Percentiles rank a stretch among this genome's conserved stretches.
phyloP scores from a whole-genome alignment of 1,140 invertebrate genomes.

The Gryllus bimaculatus region DNA sequence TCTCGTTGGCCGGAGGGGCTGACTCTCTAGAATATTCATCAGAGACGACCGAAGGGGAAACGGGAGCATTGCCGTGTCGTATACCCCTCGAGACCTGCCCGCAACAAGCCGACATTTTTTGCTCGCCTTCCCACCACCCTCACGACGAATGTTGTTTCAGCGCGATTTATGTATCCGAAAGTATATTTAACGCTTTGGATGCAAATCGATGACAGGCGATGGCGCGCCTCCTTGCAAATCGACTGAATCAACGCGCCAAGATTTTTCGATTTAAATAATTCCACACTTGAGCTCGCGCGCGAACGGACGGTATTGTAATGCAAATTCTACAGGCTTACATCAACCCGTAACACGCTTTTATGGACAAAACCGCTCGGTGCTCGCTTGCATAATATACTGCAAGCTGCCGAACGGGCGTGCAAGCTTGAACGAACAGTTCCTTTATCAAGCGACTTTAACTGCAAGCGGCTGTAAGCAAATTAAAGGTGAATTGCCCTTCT shows the following conservation, averaged over 20 bases:
- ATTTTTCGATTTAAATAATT: not conserved
- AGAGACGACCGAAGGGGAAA: not conserved
- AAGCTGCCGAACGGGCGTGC: not conserved
- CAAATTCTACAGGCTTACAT: not conserved
- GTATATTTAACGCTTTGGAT: not conserved
- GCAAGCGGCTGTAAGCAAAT: not conserved
- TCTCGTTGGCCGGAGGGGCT: too few species aligned
- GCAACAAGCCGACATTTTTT: not conserved
- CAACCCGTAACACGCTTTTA: not conserved
- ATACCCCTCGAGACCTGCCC: not conserved
- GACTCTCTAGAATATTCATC: not conserved
- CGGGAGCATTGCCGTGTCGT: not conserved
- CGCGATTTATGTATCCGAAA: not conserved
- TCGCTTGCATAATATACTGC: not conserved
- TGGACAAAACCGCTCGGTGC: not conserved
- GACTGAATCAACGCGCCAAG: not conserved
- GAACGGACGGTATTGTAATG: not conserved
- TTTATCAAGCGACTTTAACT: conserved; percentile 1
- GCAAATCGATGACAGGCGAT: not conserved
- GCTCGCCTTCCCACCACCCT: not conserved
- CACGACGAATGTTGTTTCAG: not conserved
- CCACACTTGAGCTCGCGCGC: not conserved
- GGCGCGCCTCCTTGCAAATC: not conserved
- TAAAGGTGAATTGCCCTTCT: conserved; percentile 4
- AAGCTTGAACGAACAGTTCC: not conserved